Percentiles rank a stretch among this genome's conserved stretches.
These are phyloP conservation scores for Hapalemur alaotrensis DNA, from an alignment of 2,797 vertebrate species.

Conservation along the genomic window DNA sequence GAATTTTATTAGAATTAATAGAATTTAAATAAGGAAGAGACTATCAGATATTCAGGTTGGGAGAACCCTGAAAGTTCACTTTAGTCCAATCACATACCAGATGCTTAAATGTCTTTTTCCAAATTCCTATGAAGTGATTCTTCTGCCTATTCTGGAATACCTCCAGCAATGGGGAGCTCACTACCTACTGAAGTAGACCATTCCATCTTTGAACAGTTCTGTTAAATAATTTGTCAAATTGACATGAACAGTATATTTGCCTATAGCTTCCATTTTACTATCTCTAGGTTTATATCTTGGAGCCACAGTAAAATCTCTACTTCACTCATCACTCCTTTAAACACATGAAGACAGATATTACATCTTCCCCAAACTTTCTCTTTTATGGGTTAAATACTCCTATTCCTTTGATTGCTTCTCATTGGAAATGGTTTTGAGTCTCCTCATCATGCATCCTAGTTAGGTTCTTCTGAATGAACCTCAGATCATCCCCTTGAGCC, in stretches of 20 bases:
- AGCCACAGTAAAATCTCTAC: background rate
- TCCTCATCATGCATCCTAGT: background rate
- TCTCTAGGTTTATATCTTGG: background rate
- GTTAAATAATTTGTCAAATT: background rate
- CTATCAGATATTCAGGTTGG: background rate
- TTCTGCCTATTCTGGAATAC: background rate
- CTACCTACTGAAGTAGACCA: background rate
- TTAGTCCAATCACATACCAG: background rate
- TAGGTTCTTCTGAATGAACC: background rate
- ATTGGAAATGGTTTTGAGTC: background rate
- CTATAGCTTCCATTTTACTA: conserved; percentile 11
- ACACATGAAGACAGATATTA: background rate
- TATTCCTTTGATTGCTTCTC: conserved; percentile 12
- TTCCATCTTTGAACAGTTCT: conserved; percentile 5
- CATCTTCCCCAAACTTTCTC: background rate
- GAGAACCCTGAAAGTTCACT: background rate
- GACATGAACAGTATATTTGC: background rate
- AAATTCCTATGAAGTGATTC: background rate
- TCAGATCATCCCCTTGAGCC: background rate
- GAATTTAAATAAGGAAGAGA: background rate
- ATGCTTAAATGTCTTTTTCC: conserved; percentile 1
- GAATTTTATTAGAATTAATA: background rate
- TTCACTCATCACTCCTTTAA: conserved; percentile 6
- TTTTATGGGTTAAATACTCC: background rate
- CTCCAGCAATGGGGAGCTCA: background rate